Conservation (phyloP, 2,888 invertebrate genomes). For the Campopleginae sp. region DNA sequence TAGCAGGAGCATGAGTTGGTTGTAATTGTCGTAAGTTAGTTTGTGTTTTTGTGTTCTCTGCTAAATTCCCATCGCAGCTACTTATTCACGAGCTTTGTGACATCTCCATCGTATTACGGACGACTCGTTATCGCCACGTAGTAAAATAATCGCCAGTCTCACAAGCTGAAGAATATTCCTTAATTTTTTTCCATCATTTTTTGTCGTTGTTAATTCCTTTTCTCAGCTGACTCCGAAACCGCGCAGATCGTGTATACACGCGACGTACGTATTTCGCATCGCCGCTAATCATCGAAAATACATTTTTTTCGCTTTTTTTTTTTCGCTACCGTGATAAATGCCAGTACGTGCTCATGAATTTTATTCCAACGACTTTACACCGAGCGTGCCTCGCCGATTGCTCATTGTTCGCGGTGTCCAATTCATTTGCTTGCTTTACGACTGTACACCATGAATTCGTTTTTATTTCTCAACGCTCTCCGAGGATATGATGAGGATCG, state of each 20-base stretch:
- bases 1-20: neutral
- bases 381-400: neutral
- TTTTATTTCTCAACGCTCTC: neutral
- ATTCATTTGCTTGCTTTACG: constrained; percentile 3
- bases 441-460: neutral
- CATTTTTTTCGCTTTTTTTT: neutral
- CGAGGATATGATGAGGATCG: neutral
- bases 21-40: neutral
- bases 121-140: constrained; percentile 53
- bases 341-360: constrained; percentile 25
- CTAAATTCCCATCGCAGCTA: constrained; percentile 29
- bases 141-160: constrained; percentile 48
- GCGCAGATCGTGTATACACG: constrained; percentile 57
- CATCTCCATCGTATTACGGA: constrained; percentile 68
- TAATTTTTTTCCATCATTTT: constrained; percentile 54
- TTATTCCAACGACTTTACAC: constrained; percentile 32
- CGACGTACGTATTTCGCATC: constrained; percentile 35
- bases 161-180: constrained; percentile 31
- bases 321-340: constrained; percentile 11
- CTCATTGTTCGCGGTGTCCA: constrained; percentile 5
- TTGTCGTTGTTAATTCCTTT: constrained; percentile 40
- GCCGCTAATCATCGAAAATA: constrained; percentile 5
- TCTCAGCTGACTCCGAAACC: constrained; percentile 36
- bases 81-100: constrained; percentile 34
- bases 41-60: neutral